Evolutionary conservation across 2,797 vertebrate species (phyloP).

Genomic region (Parauchenoglanis punctatus): DNA sequence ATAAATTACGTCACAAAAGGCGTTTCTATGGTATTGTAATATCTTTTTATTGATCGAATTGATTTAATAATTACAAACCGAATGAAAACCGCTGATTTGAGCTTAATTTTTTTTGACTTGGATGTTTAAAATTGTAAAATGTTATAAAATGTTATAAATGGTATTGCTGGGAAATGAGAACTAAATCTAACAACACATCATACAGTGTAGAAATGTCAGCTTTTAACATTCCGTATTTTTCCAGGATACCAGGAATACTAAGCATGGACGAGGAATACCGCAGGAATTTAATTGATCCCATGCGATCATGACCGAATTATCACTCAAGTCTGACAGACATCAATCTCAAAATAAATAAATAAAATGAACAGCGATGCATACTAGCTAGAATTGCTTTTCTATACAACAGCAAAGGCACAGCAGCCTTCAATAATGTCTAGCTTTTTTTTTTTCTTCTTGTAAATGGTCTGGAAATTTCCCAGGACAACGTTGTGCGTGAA

Average conservation of each 20-base stretch:
- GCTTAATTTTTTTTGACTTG: too few species aligned
- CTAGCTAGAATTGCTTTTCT: neutral
- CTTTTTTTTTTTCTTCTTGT: neutral
- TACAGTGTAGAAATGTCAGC: neutral
- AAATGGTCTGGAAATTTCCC: neutral
- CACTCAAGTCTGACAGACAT: neutral
- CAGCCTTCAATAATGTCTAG: neutral
- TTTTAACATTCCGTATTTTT: too few species aligned
- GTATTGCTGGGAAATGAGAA: too few species aligned
- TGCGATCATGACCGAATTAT: neutral
- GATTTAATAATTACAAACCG: neutral
- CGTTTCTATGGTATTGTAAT: neutral
- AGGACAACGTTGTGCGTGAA: neutral
- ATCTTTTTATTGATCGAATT: neutral
- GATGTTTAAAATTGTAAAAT: too few species aligned
- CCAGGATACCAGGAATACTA: neutral
- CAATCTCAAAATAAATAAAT: neutral
- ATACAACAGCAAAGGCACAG: neutral
- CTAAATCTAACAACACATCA: neutral
- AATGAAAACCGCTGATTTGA: neutral
- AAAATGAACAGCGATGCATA: neutral
- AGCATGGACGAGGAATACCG: neutral
- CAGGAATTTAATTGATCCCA: neutral
- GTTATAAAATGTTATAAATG: too few species aligned
- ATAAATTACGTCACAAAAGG: neutral